Evolutionary conservation across 2,113 vertebrate species (phyloP).

Genomic region (Anoplopoma fimbria): DNA sequence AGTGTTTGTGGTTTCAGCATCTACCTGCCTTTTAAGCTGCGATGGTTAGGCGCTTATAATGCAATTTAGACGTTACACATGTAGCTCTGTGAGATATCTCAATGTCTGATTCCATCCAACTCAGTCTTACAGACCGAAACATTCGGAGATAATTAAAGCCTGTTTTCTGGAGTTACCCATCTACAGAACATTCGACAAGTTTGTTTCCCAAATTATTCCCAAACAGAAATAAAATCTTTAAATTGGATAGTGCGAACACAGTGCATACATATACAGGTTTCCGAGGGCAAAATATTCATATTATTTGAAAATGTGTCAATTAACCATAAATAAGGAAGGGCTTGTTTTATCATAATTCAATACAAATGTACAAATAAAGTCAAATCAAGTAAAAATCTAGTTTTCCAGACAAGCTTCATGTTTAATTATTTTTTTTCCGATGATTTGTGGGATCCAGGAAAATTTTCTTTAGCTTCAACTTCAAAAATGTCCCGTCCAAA

Average conservation of each 20-base stretch:
- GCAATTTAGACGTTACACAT: slow-evolving; percentile 63
- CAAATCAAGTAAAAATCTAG: slow-evolving; percentile 62
- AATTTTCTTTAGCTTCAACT: slow-evolving; percentile 60
- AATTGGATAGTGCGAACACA: slow-evolving; percentile 80
- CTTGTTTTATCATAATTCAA: slow-evolving; percentile 69
- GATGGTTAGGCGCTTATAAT: slow-evolving; percentile 46
- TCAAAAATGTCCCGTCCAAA: slow-evolving; percentile 61
- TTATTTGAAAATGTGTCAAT: slow-evolving; percentile 66
- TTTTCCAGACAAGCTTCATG: slow-evolving; percentile 67
- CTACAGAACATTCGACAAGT: slow-evolving; percentile 81
- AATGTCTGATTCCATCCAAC: slow-evolving; percentile 65
- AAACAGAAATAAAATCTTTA: slow-evolving; percentile 65
- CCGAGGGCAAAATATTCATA: slow-evolving; percentile 63
- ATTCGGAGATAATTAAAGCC: slow-evolving; percentile 80
- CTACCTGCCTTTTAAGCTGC: slow-evolving; percentile 88
- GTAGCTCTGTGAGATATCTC: slow-evolving; percentile 64
- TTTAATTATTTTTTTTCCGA: slow-evolving; percentile 43
- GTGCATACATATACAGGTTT: slow-evolving; percentile 82
- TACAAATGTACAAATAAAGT: slow-evolving; percentile 80
- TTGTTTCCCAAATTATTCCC: slow-evolving; percentile 77
- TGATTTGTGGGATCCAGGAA: slow-evolving; percentile 57
- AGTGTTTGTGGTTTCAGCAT: slow-evolving; percentile 85
- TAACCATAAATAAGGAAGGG: slow-evolving; percentile 69
- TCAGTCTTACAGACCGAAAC: slow-evolving; percentile 71
- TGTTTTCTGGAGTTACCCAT: slow-evolving; percentile 79